These are phyloP conservation scores for Halichondria panicea DNA, from an alignment of 37 sponge, comb jelly and placozoan genomes.

Conservation along the genomic window DNA sequence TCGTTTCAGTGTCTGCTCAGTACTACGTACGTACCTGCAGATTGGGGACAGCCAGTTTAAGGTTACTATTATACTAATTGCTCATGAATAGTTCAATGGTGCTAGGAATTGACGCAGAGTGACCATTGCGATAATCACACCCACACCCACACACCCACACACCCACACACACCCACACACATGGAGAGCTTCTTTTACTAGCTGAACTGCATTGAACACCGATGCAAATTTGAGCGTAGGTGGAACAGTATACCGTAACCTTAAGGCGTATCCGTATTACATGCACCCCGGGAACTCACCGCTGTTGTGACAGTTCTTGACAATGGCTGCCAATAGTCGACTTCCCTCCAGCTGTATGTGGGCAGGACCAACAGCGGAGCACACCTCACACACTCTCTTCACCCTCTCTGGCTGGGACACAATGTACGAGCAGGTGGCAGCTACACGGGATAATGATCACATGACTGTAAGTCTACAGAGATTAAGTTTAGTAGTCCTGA, in stretches of 20 bases:
- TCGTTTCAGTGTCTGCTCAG: too few species aligned
- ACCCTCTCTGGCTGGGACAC: slow-evolving; percentile 14
- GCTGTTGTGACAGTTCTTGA: slow-evolving; percentile 40
- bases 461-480: background rate
- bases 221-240: too few species aligned
- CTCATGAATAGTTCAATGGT: too few species aligned
- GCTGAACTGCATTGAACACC: background rate
- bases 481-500: background rate
- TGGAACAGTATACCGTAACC: too few species aligned
- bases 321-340: slow-evolving; percentile 42
- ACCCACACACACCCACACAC: background rate
- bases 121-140: background rate
- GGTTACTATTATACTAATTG: too few species aligned
- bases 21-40: too few species aligned
- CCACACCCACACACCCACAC: background rate
- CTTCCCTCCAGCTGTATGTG: slow-evolving; percentile 65
- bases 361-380: background rate
- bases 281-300: slow-evolving; percentile 9
- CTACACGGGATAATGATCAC: slow-evolving; percentile 6
- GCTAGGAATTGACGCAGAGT: too few species aligned
- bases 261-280: too few species aligned
- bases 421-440: slow-evolving; percentile 9
- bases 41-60: too few species aligned
- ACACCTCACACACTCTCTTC: background rate
- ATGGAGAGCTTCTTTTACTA: too few species aligned